phyloP scores from a whole-genome alignment of 2,113 vertebrate genomes.

The Gobius niger region DNA sequence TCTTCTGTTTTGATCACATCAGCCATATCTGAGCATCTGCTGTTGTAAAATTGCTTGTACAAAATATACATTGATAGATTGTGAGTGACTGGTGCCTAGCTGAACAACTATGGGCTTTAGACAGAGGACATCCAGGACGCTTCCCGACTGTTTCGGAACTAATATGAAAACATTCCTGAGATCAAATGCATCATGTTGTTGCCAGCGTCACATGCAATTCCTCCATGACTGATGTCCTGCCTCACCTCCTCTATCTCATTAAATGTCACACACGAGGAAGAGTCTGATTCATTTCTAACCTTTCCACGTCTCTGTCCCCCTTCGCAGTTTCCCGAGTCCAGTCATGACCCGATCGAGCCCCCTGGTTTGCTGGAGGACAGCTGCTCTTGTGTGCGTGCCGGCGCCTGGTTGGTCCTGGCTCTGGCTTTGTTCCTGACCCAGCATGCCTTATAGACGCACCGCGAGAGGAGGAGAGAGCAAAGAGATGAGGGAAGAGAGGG shows the following conservation, averaged over 20 bases:
- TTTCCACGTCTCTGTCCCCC: conserved; percentile 54
- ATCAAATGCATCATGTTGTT: conserved; percentile 45
- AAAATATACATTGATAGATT: too few species aligned
- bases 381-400: conserved; percentile 59
- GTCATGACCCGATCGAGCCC: conserved; percentile 40
- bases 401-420: conserved; percentile 60
- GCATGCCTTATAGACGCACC: conserved; percentile 69
- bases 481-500: background rate
- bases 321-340: conserved; percentile 53
- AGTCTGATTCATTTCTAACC: conserved; percentile 68
- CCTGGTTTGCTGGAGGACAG: conserved; percentile 52
- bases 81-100: too few species aligned
- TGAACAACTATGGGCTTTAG: too few species aligned
- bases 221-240: conserved; percentile 20
- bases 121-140: too few species aligned
- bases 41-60: too few species aligned
- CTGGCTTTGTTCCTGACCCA: conserved; percentile 68
- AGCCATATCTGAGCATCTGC: too few species aligned
- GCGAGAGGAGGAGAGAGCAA: conserved; percentile 50
- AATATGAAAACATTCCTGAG: conserved; percentile 53
- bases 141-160: background rate
- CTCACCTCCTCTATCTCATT: conserved; percentile 32
- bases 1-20: too few species aligned
- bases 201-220: conserved; percentile 19
- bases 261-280: conserved; percentile 56